Base-by-base conservation (phyloP, 1,140 invertebrate species). In the Watersipora subatra region DNA sequence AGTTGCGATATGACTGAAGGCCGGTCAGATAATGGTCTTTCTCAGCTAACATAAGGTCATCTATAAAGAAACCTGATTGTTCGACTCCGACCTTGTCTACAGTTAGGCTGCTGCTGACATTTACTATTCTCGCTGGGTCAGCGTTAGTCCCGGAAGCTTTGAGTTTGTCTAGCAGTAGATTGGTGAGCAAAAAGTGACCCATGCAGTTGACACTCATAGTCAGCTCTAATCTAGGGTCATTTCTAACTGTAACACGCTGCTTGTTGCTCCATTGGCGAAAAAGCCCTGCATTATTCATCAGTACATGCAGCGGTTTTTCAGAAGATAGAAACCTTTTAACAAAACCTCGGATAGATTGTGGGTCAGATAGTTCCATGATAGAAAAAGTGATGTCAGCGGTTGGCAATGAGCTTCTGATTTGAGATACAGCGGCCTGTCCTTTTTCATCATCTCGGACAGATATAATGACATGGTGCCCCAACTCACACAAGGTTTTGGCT, bases 111-210 rank as follows among this genome's bases (percentile, higher is more conserved):
- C 12, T 22, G 22, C 12, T 22, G 22, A 61, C 46, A 22, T 17
- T 22, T 17, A 17, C 17, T 22, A 55, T 22, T 17, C 46, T 22
- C 46, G 46, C 46, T 22, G 22, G 46, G 17, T 17, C 17, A 17
- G 46, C 46, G 46, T 22, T 22, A 55, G 22, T 22, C 46, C 22
- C 46, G 46, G 17, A 22, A 24, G 75, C 61, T n/a, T n/a, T n/a
- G n/a, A n/a, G n/a, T 30, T 71, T 69, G 20, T 72, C 70, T 29
- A 77, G 64, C 24, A 77, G 68, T 0, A 88, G 75, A 67, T 85
- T 75, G 0, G 90, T 92, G 7, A 92, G 77, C 2, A 92, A 79
- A 73, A 91, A 92, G 55, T 89, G 89, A 0, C 90, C 74, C 57
- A 76, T 57, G 29, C 72, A 67, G 57, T 75, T 76, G 1, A 70